Percentiles rank a stretch among this genome's conserved stretches.
Evolutionary conservation across 2,888 invertebrate species (phyloP).

Genomic region (Chrysomela aeneicollis): DNA sequence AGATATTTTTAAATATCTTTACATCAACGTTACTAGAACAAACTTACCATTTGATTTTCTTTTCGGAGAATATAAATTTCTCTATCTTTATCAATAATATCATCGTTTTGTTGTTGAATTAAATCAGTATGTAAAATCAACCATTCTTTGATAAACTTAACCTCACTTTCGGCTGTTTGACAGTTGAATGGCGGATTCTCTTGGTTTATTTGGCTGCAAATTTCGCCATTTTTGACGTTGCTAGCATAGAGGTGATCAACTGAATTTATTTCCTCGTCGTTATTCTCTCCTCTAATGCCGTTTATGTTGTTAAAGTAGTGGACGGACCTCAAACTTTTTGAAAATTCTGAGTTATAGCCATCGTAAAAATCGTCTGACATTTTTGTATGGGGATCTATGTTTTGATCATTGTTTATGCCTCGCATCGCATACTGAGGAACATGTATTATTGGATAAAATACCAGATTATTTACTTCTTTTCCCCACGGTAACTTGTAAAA

Average conservation of each 20-base stretch:
- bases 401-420: constrained; percentile 59
- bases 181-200: constrained; percentile 41
- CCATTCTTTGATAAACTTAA: constrained; percentile 78
- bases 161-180: constrained; percentile 65
- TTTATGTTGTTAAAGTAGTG: constrained; percentile 48
- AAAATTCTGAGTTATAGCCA: constrained; percentile 56
- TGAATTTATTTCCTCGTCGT: constrained; percentile 57
- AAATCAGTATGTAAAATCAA: constrained; percentile 84
- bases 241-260: constrained; percentile 80
- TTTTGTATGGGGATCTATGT: constrained; percentile 60
- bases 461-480: not conserved
- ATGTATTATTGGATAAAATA: not conserved
- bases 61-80: constrained; percentile 73
- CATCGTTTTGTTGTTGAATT: constrained; percentile 89
- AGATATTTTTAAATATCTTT: not conserved
- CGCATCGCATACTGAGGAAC: constrained; percentile 28
- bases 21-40: not conserved
- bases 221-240: constrained; percentile 55
- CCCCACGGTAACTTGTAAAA: too few species aligned
- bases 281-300: constrained; percentile 29
- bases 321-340: constrained; percentile 51
- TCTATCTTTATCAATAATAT: constrained; percentile 81
- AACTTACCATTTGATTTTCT: constrained; percentile 81
- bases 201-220: constrained; percentile 35
- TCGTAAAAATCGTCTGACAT: constrained; percentile 61